A percentile compares a stretch with the other conserved stretches of the same genome.
phyloP scores from a whole-genome alignment of 2,797 vertebrate species.

The Columba guinea region DNA sequence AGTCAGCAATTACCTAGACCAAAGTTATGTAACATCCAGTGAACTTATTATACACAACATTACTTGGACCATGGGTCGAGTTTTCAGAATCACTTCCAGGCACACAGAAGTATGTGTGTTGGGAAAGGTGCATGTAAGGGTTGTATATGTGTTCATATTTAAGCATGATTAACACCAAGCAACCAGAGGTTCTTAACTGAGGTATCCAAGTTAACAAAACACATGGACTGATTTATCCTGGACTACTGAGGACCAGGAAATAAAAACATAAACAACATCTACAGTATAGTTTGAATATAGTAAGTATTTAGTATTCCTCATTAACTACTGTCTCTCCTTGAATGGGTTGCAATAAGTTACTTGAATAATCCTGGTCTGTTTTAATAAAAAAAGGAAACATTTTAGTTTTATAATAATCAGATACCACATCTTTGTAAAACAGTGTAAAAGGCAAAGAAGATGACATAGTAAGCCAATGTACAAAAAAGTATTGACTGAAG shows the following conservation, averaged over 20 bases:
- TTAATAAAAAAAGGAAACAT: neutral
- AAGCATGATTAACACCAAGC: neutral
- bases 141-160: neutral
- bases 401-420: neutral
- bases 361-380: neutral
- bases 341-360: neutral
- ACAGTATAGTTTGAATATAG: neutral
- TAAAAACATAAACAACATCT: neutral
- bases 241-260: neutral
- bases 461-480: neutral
- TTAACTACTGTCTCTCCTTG: neutral
- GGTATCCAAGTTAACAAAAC: neutral
- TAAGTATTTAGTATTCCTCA: neutral
- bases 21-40: neutral
- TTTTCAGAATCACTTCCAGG: neutral
- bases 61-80: neutral
- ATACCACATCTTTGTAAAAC: neutral
- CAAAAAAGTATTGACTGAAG: neutral
- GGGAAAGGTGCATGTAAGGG: neutral
- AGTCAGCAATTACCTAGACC: neutral
- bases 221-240: neutral
- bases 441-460: neutral
- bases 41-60: neutral
- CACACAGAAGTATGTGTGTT: neutral
- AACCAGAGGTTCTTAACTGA: neutral